These are phyloP conservation scores for Machimus atricapillus DNA, from an alignment of 2,888 invertebrate genomes.

Conservation along the genomic window DNA sequence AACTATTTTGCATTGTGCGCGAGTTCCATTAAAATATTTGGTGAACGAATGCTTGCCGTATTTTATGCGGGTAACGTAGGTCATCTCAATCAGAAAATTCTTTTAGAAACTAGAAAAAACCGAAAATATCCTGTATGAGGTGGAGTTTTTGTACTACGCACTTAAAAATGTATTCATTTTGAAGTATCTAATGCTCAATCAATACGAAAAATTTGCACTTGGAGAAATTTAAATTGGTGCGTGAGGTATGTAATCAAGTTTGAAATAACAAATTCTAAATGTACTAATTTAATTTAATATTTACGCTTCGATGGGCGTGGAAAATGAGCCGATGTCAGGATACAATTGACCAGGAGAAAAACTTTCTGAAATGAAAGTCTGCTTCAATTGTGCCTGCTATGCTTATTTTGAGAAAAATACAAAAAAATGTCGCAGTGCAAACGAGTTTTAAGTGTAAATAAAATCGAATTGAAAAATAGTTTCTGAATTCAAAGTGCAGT, in stretches of 20 bases:
- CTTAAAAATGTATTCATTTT: background rate
- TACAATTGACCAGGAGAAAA: background rate
- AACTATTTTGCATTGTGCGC: background rate
- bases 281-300: background rate
- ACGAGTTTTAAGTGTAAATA: background rate
- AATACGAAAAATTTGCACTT: background rate
- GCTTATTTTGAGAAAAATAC: background rate
- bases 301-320: background rate
- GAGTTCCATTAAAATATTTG: background rate
- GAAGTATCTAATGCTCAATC: background rate
- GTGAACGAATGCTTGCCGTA: background rate
- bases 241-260: background rate
- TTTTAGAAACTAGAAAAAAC: background rate
- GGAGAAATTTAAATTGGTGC: slow-evolving; percentile 1
- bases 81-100: background rate
- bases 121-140: background rate
- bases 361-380: background rate
- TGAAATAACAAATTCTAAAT: background rate
- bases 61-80: background rate
- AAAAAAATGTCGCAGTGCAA: background rate
- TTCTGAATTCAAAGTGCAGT: background rate
- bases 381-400: background rate
- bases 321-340: background rate
- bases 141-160: background rate
- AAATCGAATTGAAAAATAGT: background rate